A percentile compares a stretch with the other conserved stretches of the same genome.
Evolutionary conservation across 2,888 invertebrate genomes (phyloP).

Genomic region (Pseudoips prasinana): DNA sequence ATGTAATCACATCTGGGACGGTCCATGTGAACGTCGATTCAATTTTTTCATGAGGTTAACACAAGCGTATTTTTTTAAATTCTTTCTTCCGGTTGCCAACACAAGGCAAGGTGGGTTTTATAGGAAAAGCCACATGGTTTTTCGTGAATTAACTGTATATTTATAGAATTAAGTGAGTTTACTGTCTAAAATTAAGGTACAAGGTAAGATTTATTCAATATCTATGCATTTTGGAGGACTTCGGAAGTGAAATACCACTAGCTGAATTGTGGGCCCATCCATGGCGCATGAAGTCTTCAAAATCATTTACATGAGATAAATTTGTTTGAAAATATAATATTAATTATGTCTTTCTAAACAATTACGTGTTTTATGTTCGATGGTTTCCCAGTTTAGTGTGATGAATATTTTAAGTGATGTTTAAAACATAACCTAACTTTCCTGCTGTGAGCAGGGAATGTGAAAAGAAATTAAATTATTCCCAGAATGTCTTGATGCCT

Average conservation of each 20-base stretch:
- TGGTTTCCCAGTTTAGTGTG: too few species aligned
- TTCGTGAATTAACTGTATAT: slow-evolving; percentile 32
- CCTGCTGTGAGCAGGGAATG: too few species aligned
- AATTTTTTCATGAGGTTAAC: slow-evolving; percentile 22
- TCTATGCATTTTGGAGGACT: not conserved
- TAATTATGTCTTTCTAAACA: too few species aligned
- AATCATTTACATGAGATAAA: too few species aligned
- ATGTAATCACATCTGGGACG: too few species aligned
- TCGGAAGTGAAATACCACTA: slow-evolving; percentile 11
- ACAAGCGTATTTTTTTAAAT: slow-evolving; percentile 26
- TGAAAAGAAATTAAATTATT: too few species aligned
- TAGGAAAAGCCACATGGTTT: slow-evolving; percentile 65
- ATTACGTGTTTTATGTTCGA: too few species aligned
- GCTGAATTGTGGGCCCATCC: slow-evolving; percentile 18
- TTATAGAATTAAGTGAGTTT: slow-evolving; percentile 20
- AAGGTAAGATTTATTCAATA: slow-evolving; percentile 38
- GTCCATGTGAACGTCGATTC: too few species aligned
- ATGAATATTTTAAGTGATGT: too few species aligned
- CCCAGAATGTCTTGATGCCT: too few species aligned
- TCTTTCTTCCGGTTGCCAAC: slow-evolving; percentile 78
- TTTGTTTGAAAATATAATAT: too few species aligned
- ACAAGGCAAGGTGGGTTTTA: slow-evolving; percentile 71
- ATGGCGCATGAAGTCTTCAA: slow-evolving; percentile 28
- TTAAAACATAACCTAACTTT: too few species aligned
- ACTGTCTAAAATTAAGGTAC: slow-evolving; percentile 11